Conservation (phyloP, 1,140 invertebrate genomes). For the Drosophila grimshawi region DNA sequence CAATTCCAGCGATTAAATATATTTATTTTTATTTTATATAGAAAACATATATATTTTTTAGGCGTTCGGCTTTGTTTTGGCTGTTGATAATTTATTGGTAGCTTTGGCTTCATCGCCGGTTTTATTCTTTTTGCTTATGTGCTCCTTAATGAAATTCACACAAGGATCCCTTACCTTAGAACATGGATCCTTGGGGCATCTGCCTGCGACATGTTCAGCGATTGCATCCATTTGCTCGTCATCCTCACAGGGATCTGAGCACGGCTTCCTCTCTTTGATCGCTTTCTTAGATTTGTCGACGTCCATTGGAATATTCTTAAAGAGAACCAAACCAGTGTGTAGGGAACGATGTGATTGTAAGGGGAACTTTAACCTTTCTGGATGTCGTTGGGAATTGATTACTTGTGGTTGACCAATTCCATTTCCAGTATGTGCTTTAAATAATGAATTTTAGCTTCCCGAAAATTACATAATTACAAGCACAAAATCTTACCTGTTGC, state of each 20-base stretch:
- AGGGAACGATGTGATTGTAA: background rate
- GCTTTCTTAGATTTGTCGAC: background rate
- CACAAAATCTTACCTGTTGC: conserved; percentile 2
- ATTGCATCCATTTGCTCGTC: conserved; percentile 17
- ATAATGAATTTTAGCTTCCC: background rate
- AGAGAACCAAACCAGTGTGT: too few relatives aligned
- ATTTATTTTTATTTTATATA: background rate
- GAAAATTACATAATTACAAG: background rate
- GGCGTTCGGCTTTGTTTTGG: background rate
- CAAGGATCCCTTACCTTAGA: conserved; percentile 6
- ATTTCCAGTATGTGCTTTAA: conserved; percentile 13
- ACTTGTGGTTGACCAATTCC: too few relatives aligned
- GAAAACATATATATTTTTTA: background rate
- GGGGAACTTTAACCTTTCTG: background rate
- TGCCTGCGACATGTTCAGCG: conserved; percentile 8
- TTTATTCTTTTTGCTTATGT: conserved; percentile 1
- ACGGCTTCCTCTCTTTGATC: background rate
- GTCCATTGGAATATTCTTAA: background rate
- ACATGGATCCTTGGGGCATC: conserved; percentile 18
- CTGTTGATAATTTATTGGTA: background rate
- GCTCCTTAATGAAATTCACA: conserved; percentile 4
- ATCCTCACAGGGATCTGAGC: conserved; percentile 3
- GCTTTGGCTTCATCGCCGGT: background rate
- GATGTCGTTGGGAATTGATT: background rate
- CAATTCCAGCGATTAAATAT: background rate